A percentile compares a stretch with the other conserved stretches of the same genome.
These are phyloP conservation scores for Aspiorhynchus laticeps DNA, from an alignment of 2,113 vertebrate genomes.

Conservation along the genomic window DNA sequence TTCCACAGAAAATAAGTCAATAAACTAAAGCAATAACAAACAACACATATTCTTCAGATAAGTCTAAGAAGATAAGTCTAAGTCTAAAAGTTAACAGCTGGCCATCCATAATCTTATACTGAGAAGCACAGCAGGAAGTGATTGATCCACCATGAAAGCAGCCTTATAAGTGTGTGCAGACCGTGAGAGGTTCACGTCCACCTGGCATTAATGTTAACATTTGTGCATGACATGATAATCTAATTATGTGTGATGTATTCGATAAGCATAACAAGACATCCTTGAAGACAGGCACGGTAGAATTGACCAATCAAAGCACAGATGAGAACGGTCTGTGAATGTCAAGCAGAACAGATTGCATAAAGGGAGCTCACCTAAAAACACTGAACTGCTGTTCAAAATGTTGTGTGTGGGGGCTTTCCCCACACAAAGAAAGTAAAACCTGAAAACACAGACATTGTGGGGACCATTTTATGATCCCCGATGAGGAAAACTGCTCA, in stretches of 20 bases:
- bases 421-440: background rate
- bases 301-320: constrained; percentile 23
- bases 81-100: background rate
- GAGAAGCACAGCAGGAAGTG: constrained; percentile 2
- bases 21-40: background rate
- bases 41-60: constrained; percentile 15
- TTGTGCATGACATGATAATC: constrained; percentile 34
- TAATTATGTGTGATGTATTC: constrained; percentile 39
- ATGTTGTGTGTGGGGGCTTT: background rate
- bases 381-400: background rate
- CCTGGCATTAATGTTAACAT: constrained; percentile 32
- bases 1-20: constrained; percentile 1
- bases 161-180: background rate
- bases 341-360: constrained; percentile 38
- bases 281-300: constrained; percentile 5
- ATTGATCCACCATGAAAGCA: constrained; percentile 26
- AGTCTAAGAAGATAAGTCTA: background rate
- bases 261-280: constrained; percentile 28
- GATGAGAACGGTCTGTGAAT: constrained; percentile 11
- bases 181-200: background rate
- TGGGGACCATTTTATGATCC: background rate
- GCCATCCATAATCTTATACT: background rate
- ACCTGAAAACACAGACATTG: background rate
- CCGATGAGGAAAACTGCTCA: background rate
- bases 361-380: constrained; percentile 28